Base-by-base conservation (phyloP, 2,888 invertebrate species). In the Pristionchus mayeri region DNA sequence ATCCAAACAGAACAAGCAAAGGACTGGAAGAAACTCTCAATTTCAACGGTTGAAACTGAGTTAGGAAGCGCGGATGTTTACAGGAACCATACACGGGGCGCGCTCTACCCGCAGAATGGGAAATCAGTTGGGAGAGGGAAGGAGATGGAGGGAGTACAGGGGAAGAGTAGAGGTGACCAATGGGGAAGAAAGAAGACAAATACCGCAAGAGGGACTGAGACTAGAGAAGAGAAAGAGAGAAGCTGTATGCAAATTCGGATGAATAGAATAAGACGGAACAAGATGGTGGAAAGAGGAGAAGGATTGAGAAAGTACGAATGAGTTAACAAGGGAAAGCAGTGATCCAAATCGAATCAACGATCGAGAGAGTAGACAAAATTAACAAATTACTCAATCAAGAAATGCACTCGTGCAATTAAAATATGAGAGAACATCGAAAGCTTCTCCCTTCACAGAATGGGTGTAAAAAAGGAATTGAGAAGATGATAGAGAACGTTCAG, bases 231-330 rank as follows among this genome's bases (percentile, higher is more conserved):
- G 67, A 67, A 37, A 67, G 67, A 67, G 67, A 67, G 67, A 67
- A 67, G 67, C 67, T 67, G 34, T 67, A 67, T 67, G 67, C 67
- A 67, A 67, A 67, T 67, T 67, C 57, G 30, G 54, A 54, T 67
- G 67, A 67, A 67, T 67, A 21, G 67, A 67, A 37, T 67, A n/a
- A 27, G 37, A 34, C 18, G 63, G 75, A 63, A 60, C 40, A 82
- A 60, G 82, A 60, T 63, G 40, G 44, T 48, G 82, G 63, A 21
- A 82, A 63, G n/a, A 44, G 81, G 24, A 11, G 54, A 48, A 21
- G 27, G 44, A 44, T 27, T 21, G 60, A 0, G 27, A 82, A 24
- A 27, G 24, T 21, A 21, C 3, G 16, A 57, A 37, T 16, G 37
- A 40, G 44, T 34, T 82, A 63, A 71, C 30, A 48, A 50, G 52